Base-by-base conservation (phyloP, 2,113 vertebrate genomes). In the Panthera tigris region DNA sequence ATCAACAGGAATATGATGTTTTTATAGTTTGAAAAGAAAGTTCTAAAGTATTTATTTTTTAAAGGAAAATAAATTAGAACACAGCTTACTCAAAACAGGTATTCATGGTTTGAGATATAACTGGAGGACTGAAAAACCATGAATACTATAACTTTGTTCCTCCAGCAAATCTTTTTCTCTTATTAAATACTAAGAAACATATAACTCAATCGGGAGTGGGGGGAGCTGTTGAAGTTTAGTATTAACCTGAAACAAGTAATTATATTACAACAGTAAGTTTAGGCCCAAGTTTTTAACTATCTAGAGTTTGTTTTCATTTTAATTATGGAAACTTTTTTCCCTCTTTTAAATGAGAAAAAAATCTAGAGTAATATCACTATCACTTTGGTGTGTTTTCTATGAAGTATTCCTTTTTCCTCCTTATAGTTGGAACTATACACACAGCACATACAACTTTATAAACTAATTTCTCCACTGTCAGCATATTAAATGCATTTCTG, bases 231-330 rank as follows among this genome's bases (percentile, higher is more conserved):
- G 61, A 80, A 85, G 19, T 82, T 92, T 97, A 86, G 57, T 87
- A 89, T 78, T 89, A 93, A 61, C 16, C 41, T 91, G 48, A 95
- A 82, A 82, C 69, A 94, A 82, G 15, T 31, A 93, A 97, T 74
- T 50, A 87, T 29, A 11, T 52, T 89, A 33, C 14, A 95, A 73
- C 25, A 82, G 3, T 65, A 89, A 79, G 36, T 69, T 79, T 55
- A 91, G 18, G 50, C 14, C 23, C 86, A 95, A 74, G 19, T 48
- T 93, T 92, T 95, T 80, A 91, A 82, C 41, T 74, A 85, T 33
- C 19, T 90, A 79, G 3, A 41, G 13, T 16, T 50, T 78, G 23
- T 18, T 66, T 78, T 78, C 39, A 90, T 83, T 97, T 85, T 66
- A 90, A 91, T 89, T 83, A 76, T 76, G 19, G 36, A 85, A 74